phyloP scores from a whole-genome alignment of 2,888 invertebrate genomes.

The Odontomyia ornata region DNA sequence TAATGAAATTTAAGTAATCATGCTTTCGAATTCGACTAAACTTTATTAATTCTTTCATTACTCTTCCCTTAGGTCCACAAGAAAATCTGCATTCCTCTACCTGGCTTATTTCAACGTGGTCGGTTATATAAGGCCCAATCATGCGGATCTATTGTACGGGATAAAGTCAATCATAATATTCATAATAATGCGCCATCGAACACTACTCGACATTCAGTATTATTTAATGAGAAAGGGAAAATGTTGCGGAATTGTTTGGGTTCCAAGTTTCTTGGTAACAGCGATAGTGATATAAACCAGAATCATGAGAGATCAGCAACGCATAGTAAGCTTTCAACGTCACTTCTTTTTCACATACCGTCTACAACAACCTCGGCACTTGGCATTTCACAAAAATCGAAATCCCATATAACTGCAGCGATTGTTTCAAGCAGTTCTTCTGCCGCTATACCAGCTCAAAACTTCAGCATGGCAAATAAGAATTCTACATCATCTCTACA shows the following conservation, averaged over 20 bases:
- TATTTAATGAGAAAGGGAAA: conserved; percentile 51
- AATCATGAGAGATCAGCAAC: conserved; percentile 46
- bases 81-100: conserved; percentile 71
- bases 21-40: neutral
- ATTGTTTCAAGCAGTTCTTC: conserved; percentile 11
- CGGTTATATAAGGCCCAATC: conserved; percentile 71
- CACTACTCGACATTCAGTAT: conserved; percentile 50
- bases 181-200: conserved; percentile 18
- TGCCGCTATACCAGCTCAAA: conserved; percentile 43
- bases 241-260: conserved; percentile 52
- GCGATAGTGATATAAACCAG: conserved; percentile 53
- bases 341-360: conserved; percentile 45
- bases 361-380: conserved; percentile 21
- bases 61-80: conserved; percentile 66
- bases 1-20: no score
- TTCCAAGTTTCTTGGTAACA: conserved; percentile 50
- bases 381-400: neutral
- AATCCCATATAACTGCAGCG: conserved; percentile 13
- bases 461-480: conserved; percentile 37
- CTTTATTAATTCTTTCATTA: conserved; percentile 61
- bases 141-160: conserved; percentile 70
- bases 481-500: conserved; percentile 49
- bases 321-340: conserved; percentile 42
- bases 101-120: conserved; percentile 67
- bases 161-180: conserved; percentile 60